Evolutionary conservation across 2,888 invertebrate genomes (phyloP).

Genomic region (Xylocampa areola): DNA sequence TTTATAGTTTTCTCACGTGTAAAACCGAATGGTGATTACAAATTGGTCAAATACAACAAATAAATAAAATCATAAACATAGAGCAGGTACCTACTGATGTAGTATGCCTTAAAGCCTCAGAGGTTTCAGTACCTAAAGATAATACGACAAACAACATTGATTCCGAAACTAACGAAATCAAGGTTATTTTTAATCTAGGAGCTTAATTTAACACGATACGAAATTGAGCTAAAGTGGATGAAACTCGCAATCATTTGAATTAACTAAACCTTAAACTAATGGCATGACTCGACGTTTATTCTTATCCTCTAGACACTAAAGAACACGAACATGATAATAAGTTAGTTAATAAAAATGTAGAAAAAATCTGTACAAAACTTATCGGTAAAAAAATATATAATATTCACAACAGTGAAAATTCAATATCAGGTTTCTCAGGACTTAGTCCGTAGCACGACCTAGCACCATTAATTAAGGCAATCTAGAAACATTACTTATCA

Average conservation of each 20-base stretch:
- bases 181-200: constrained; percentile 47
- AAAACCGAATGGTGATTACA: constrained; percentile 5
- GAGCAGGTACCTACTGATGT: constrained; percentile 58
- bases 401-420: constrained; percentile 82
- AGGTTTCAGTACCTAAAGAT: constrained; percentile 49
- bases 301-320: constrained; percentile 74
- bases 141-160: constrained; percentile 51
- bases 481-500: constrained; percentile 63
- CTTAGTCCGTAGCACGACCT: constrained; percentile 86
- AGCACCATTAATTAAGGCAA: constrained; percentile 82
- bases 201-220: constrained; percentile 31
- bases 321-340: constrained; percentile 58
- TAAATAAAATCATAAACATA: constrained; percentile 46
- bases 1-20: not conserved
- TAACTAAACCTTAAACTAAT: constrained; percentile 81
- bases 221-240: constrained; percentile 57
- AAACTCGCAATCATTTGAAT: constrained; percentile 55
- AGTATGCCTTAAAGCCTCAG: constrained; percentile 57
- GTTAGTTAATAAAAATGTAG: constrained; percentile 66
- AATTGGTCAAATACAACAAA: constrained; percentile 14
- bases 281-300: constrained; percentile 86
- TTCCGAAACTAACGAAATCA: constrained; percentile 44
- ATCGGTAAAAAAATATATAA: constrained; percentile 68
- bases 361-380: constrained; percentile 83
- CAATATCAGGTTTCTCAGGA: constrained; percentile 81